Conservation (phyloP, 1,140 invertebrate species). For the Coelopa frigida region DNA sequence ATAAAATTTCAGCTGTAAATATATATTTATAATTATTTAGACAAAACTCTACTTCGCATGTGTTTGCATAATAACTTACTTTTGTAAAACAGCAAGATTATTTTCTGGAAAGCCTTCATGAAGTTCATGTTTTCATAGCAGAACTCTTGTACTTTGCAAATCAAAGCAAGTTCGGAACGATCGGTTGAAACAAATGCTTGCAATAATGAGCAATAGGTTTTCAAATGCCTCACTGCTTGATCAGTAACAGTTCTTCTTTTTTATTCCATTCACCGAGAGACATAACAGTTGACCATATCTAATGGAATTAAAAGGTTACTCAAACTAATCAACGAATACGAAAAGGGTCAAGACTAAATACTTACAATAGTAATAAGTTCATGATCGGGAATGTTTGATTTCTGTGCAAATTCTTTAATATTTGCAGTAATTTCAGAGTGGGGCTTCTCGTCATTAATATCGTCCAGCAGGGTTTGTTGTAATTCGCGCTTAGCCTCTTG, state of each 20-base stretch:
- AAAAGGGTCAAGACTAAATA: slow-evolving; percentile 15
- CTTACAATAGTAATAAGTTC: slow-evolving; percentile 75
- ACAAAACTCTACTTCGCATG: too few species aligned
- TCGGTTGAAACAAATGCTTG: slow-evolving; percentile 75
- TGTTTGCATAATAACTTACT: slow-evolving; percentile 50
- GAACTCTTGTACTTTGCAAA: slow-evolving; percentile 91
- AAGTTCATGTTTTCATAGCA: slow-evolving; percentile 99
- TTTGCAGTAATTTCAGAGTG: slow-evolving; percentile 74
- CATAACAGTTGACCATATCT: slow-evolving; percentile 93
- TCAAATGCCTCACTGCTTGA: slow-evolving; percentile 86
- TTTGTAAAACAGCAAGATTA: slow-evolving; percentile 93
- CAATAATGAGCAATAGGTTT: slow-evolving; percentile 76
- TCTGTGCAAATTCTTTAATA: slow-evolving; percentile 76
- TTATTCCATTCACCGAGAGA: slow-evolving; percentile 94
- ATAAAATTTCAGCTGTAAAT: slow-evolving; percentile 70
- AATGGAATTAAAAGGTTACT: too few species aligned
- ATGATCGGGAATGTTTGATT: slow-evolving; percentile 77
- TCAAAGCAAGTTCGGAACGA: slow-evolving; percentile 77
- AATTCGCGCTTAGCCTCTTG: slow-evolving; percentile 77
- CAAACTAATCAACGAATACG: too few species aligned
- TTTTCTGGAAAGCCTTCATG: slow-evolving; percentile 97
- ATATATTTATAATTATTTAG: too few species aligned
- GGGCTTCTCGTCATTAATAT: slow-evolving; percentile 73
- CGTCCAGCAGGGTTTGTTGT: slow-evolving; percentile 66
- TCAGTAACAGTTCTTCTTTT: slow-evolving; percentile 93